A percentile compares a stretch with the other conserved stretches of the same genome.
Evolutionary conservation across 1,140 invertebrate species (phyloP).

Genomic region (Drosophila auraria): DNA sequence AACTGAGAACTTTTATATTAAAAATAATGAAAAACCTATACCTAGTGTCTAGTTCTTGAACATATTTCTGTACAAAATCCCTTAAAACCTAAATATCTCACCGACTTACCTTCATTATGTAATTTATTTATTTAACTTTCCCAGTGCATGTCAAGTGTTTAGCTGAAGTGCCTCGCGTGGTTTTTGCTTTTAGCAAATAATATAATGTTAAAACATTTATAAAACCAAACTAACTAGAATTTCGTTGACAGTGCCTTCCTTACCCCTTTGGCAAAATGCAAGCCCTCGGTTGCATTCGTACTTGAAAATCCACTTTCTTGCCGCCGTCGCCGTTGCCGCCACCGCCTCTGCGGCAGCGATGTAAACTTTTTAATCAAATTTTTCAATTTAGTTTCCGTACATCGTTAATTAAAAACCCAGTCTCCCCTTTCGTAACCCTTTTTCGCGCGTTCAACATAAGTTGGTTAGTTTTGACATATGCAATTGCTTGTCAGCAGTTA

Average conservation of each 20-base stretch:
- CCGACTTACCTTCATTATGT: too few species aligned
- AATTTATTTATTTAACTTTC: not conserved
- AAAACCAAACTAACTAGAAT: constrained; percentile 79
- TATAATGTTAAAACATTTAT: constrained; percentile 81
- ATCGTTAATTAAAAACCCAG: constrained; percentile 75
- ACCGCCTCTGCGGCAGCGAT: constrained; percentile 12
- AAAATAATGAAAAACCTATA: too few species aligned
- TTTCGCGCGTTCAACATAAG: constrained; percentile 33
- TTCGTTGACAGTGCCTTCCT: constrained; percentile 39
- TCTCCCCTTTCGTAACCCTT: constrained; percentile 20
- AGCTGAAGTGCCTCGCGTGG: constrained; percentile 20
- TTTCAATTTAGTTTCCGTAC: constrained; percentile 76
- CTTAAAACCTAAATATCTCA: too few species aligned
- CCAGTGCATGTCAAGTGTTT: constrained; percentile 30
- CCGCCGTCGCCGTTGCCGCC: constrained; percentile 8
- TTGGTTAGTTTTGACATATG: constrained; percentile 63
- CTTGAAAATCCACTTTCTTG: constrained; percentile 78
- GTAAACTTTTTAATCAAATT: constrained; percentile 82
- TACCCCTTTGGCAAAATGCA: constrained; percentile 5
- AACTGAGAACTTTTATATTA: not conserved
- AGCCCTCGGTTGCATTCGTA: constrained; percentile 34
- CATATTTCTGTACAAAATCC: not conserved
- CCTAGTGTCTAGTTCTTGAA: too few species aligned
- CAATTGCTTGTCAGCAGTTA: constrained; percentile 36
- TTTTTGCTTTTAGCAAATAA: constrained; percentile 68